Evolutionary conservation across 2,888 invertebrate genomes (phyloP).

Genomic region (Podabrus alpinus): DNA sequence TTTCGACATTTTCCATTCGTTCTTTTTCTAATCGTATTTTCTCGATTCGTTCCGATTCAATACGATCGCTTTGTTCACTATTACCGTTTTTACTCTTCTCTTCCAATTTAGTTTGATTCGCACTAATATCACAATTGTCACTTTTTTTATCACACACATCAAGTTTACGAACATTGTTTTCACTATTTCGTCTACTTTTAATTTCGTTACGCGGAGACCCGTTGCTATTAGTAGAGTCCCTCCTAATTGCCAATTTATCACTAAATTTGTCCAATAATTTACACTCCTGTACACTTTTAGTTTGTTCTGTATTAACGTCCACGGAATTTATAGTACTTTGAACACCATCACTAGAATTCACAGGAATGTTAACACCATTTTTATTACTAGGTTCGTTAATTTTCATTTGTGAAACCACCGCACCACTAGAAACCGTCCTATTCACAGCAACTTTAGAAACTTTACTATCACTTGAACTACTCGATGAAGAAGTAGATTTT

Average conservation of each 20-base stretch:
- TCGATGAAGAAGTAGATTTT: slow-evolving; percentile 45
- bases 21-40: slow-evolving; percentile 52
- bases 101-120: slow-evolving; percentile 39
- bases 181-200: slow-evolving; percentile 48
- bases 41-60: slow-evolving; percentile 52
- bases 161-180: slow-evolving; percentile 42
- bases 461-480: slow-evolving; percentile 47
- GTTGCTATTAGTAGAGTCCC: slow-evolving; percentile 39
- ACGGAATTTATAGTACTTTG: slow-evolving; percentile 10
- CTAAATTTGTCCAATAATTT: slow-evolving; percentile 41
- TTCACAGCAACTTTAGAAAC: slow-evolving; percentile 49
- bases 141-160: slow-evolving; percentile 46
- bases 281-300: slow-evolving; percentile 39
- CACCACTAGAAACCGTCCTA: slow-evolving; percentile 43
- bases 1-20: slow-evolving; percentile 54
- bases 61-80: slow-evolving; percentile 46
- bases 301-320: slow-evolving; percentile 25
- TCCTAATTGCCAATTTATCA: slow-evolving; percentile 43
- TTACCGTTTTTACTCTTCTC: slow-evolving; percentile 40
- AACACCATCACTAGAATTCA: slow-evolving; percentile 33
- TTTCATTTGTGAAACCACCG: slow-evolving; percentile 40
- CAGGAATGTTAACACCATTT: slow-evolving; percentile 36
- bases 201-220: slow-evolving; percentile 44
- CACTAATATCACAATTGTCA: slow-evolving; percentile 44
- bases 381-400: slow-evolving; percentile 36